phyloP scores from a whole-genome alignment of 92 coral and sea anemone genomes.

The Epizoanthus illoricatus region DNA sequence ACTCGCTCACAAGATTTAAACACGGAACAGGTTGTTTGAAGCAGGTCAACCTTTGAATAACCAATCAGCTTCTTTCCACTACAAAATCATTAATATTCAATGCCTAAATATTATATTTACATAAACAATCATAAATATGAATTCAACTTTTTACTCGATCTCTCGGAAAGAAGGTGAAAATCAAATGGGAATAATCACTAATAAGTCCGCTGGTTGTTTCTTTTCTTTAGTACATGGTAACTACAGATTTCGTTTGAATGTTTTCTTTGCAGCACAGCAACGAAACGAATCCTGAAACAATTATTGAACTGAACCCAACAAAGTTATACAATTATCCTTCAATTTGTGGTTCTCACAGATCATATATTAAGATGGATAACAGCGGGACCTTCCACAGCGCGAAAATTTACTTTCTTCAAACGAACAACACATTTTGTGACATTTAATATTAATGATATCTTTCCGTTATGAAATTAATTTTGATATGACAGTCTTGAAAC shows the following conservation, averaged over 20 bases:
- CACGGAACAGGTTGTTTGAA: conserved; percentile 35
- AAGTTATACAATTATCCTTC: too few relatives aligned
- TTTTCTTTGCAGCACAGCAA: too few relatives aligned
- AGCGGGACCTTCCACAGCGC: too few relatives aligned
- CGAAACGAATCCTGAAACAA: too few relatives aligned
- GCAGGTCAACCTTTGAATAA: conserved; percentile 10
- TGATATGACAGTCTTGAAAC: neutral
- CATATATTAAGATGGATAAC: too few relatives aligned
- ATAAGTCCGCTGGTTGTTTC: neutral
- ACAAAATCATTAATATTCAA: conserved; percentile 27
- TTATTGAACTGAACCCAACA: too few relatives aligned
- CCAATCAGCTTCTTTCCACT: conserved; percentile 23
- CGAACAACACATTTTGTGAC: neutral
- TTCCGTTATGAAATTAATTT: neutral
- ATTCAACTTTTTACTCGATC: neutral
- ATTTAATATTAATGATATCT: neutral
- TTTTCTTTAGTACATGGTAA: neutral
- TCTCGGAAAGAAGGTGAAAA: neutral
- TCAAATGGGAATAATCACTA: neutral
- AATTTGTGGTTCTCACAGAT: too few relatives aligned
- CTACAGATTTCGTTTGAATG: too few relatives aligned
- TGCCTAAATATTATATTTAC: conserved; percentile 9
- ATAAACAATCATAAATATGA: conserved; percentile 18
- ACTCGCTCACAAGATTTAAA: conserved; percentile 31
- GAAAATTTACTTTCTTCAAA: too few relatives aligned